A percentile compares a stretch with the other conserved stretches of the same genome.
These are phyloP conservation scores for Sericinus montela DNA, from an alignment of 2,888 invertebrate genomes.

Conservation along the genomic window DNA sequence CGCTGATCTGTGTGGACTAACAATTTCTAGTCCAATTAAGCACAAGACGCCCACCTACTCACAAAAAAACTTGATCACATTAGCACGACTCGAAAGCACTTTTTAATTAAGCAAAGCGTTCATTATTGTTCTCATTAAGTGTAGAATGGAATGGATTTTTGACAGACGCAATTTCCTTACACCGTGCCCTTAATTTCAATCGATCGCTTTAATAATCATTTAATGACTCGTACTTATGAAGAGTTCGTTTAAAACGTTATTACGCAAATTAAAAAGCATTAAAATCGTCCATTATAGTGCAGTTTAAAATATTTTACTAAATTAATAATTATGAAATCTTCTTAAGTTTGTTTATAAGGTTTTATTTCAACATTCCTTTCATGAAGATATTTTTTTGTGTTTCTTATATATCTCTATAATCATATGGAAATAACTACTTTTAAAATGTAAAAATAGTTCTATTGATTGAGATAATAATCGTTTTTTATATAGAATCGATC, in stretches of 20 bases:
- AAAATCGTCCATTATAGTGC: too few species aligned
- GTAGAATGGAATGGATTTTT: constrained; percentile 31
- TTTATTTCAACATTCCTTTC: too few species aligned
- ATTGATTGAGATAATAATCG: not conserved
- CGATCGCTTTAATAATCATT: constrained; percentile 23
- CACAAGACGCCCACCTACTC: constrained; percentile 27
- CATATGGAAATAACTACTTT: too few species aligned
- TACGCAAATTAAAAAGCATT: not conserved
- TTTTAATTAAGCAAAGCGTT: constrained; percentile 40
- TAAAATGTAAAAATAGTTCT: too few species aligned
- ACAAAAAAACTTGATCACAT: constrained; percentile 23
- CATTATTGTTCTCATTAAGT: constrained; percentile 35
- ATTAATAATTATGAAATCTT: too few species aligned
- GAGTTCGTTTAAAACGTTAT: constrained; percentile 2
- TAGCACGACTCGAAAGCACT: constrained; percentile 28
- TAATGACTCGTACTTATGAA: constrained; percentile 22
- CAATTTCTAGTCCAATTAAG: constrained; percentile 29
- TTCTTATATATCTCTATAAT: too few species aligned
- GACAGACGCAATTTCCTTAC: constrained; percentile 30
- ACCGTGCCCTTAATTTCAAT: constrained; percentile 22
- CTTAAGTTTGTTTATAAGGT: too few species aligned
- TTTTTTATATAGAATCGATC: not conserved
- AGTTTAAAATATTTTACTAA: too few species aligned
- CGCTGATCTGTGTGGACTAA: too few species aligned
- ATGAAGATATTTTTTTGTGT: too few species aligned